Percentiles rank a stretch among this genome's conserved stretches.
Conservation (phyloP, 2,113 vertebrate genomes). For the Struthidea cinerea region DNA sequence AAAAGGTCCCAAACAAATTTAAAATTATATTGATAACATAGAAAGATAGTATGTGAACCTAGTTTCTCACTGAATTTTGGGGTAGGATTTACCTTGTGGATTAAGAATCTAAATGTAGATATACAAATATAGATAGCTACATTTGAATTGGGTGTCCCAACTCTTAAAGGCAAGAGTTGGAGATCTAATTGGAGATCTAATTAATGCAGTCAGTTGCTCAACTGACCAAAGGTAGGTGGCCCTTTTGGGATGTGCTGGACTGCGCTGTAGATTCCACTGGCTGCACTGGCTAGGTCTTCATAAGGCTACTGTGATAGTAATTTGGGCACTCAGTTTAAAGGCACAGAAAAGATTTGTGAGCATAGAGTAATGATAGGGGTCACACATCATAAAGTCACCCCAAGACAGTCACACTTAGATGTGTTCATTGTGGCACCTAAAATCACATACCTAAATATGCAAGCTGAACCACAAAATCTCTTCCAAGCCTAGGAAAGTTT, state of each 20-base stretch:
- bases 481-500: neutral
- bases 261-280: neutral
- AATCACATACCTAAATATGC: neutral
- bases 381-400: no score
- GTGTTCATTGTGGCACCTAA: neutral
- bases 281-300: neutral
- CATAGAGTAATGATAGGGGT: no score
- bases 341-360: no score
- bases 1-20: neutral
- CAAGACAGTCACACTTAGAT: neutral
- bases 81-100: neutral
- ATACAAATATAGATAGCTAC: neutral
- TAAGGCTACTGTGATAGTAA: neutral
- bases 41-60: neutral
- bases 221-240: neutral
- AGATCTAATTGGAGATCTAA: neutral
- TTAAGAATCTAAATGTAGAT: neutral
- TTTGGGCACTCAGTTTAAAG: no score
- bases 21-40: neutral
- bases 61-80: neutral
- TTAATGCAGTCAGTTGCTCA: neutral
- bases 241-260: neutral
- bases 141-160: neutral
- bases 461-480: neutral
- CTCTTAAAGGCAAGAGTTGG: no score